These are phyloP conservation scores for Aricia artaxerxes DNA, from an alignment of 2,888 invertebrate genomes.

Conservation along the genomic window DNA sequence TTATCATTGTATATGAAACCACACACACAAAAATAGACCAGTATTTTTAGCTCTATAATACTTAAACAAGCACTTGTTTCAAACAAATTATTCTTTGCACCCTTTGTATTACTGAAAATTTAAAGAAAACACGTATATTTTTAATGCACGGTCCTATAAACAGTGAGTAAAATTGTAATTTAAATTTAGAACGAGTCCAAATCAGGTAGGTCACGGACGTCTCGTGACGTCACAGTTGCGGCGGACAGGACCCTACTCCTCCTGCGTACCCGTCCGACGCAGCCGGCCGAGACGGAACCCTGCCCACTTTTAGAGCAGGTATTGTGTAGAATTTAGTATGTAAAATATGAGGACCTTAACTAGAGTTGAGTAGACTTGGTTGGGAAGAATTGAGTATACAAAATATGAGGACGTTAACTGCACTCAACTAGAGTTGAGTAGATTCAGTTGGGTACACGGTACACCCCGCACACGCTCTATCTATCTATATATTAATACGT, in stretches of 20 bases:
- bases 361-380: no score
- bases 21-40: background rate
- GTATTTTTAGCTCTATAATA: background rate
- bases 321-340: no score
- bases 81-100: background rate
- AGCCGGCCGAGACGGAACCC: background rate
- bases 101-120: background rate
- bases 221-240: background rate
- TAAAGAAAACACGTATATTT: background rate
- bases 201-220: background rate
- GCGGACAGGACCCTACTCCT: conserved; percentile 16
- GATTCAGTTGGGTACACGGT: no score
- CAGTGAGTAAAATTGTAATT: background rate
- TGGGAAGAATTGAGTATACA: no score
- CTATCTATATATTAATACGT: no score
- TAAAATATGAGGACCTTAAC: no score
- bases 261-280: background rate
- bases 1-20: background rate
- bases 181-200: background rate
- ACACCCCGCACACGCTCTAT: no score
- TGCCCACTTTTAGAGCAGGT: background rate
- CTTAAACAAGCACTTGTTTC: background rate
- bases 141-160: background rate
- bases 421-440: no score
- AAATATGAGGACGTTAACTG: no score